Percentiles rank a stretch among this genome's conserved stretches.
Conservation (phyloP, 2,113 vertebrate species). For the Eulemur macaco region DNA sequence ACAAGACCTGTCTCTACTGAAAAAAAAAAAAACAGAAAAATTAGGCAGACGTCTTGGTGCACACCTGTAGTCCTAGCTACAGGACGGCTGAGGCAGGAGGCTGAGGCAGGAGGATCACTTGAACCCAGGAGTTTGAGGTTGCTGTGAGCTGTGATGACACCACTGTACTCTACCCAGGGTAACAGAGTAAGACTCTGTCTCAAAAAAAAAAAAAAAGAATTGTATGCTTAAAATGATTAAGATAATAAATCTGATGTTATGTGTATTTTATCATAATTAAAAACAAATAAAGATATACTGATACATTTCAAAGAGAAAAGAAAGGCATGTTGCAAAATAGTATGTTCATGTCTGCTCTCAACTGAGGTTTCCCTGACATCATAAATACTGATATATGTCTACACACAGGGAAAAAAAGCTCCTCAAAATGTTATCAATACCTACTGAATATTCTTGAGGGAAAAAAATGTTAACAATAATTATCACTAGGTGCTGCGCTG, state of each 20-base stretch:
- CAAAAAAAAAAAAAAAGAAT: too few species aligned
- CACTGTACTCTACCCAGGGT: too few species aligned
- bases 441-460: too few species aligned
- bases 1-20: too few species aligned
- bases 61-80: too few species aligned
- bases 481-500: neutral
- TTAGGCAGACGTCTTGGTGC: too few species aligned
- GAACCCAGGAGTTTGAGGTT: too few species aligned
- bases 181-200: too few species aligned
- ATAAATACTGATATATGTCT: neutral
- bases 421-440: neutral
- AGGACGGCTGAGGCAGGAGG: too few species aligned
- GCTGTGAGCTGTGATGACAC: too few species aligned
- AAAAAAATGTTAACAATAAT: neutral
- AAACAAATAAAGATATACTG: neutral
- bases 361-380: neutral
- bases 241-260: neutral
- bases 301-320: conserved; percentile 32
- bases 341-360: neutral
- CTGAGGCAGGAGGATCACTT: neutral
- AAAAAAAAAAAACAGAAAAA: too few species aligned
- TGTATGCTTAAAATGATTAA: neutral
- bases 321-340: conserved; percentile 1
- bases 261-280: neutral
- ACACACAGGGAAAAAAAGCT: neutral